Conservation (phyloP, 2,113 vertebrate genomes). For the Pontoporia blainvillei region DNA sequence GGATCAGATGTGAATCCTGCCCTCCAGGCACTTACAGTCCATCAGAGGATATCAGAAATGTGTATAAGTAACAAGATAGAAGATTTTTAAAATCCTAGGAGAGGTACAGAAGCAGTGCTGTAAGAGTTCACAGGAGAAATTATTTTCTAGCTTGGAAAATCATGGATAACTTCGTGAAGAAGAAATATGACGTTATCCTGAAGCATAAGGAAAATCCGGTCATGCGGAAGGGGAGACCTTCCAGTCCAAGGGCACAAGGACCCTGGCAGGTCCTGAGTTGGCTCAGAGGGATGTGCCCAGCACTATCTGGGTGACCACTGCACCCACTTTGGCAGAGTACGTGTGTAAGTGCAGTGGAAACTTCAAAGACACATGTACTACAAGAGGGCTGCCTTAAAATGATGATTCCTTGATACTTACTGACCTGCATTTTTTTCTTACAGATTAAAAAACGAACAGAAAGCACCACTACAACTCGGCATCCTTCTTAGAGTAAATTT, state of each 20-base stretch:
- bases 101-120: conserved; percentile 3
- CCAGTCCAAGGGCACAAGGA: neutral
- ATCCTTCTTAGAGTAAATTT: neutral
- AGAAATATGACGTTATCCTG: neutral
- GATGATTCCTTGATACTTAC: neutral
- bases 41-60: conserved; percentile 29
- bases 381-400: neutral
- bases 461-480: neutral
- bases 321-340: neutral
- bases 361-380: neutral
- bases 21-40: conserved; percentile 35
- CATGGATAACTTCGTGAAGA: neutral
- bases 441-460: neutral
- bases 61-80: conserved; percentile 19
- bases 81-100: neutral
- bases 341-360: neutral
- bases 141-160: conserved; percentile 5
- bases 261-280: neutral
- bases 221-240: neutral
- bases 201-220: neutral
- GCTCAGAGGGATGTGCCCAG: neutral
- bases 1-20: conserved; percentile 33
- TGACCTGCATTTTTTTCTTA: neutral
- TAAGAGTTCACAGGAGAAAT: neutral
- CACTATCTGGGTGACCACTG: too few relatives aligned